Base-by-base conservation (phyloP, 2,797 vertebrate genomes). In the Mormyrus hasselquistii region DNA sequence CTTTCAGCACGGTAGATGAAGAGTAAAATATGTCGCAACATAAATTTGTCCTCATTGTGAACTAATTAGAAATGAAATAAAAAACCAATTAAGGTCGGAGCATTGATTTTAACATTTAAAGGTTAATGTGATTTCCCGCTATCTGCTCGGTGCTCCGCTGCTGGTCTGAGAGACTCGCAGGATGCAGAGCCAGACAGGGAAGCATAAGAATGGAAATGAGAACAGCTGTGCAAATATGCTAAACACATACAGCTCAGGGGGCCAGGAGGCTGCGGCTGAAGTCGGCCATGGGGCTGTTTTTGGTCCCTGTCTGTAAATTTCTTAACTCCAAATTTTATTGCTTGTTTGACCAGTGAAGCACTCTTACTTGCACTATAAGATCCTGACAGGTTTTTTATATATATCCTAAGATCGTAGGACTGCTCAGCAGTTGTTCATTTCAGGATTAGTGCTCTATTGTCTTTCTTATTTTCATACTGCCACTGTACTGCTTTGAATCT, bases 71-170 rank as follows among this genome's bases (percentile, higher is more conserved):
- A 96, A 94, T 91, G 93, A 96, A 97, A 96, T 96, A 96, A 92
- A 59, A 92, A 94, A 7, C 93, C 95, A 96, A 96, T 97, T 95
- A 96, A 96, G 95, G 94, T 93, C 93, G 94, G 94, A 93, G 94
- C 96, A 96, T 97, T 96, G 96, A 97, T 97, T 96, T 95, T 93
- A 90, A 90, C 90, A 94, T 94, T 94, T 93, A 96, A 95, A 96
- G 95, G 95, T 96, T 97, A 97, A 97, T 95, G 92, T 93, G 93
- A 92, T 96, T 96, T 95, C 93, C 93, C 94, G 94, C 94, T 88
- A 88, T 89, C 89, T 92, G 91, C 92, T 69, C 88, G 89, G 34
- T 29, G 25, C 25, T 29, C 1, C 25, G 25, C 25, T 19, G 29
- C 83, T 76, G 86, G 65, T 49, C 84, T 92, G 91, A 90, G 91